Conservation (phyloP, 2,113 vertebrate genomes). For the Sinocyclocheilus maitianheensis region DNA sequence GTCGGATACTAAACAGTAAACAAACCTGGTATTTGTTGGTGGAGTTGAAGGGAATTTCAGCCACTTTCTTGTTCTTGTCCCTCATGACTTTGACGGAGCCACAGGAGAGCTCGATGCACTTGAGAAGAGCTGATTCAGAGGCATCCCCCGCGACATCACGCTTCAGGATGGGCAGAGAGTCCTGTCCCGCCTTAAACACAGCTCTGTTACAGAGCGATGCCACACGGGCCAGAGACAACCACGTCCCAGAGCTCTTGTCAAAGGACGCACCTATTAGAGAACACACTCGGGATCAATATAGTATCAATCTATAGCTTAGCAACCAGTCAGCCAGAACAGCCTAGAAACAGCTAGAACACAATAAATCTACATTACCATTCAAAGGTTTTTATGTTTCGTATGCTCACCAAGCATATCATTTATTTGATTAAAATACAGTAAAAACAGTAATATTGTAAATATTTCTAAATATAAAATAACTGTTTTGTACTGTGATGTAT, state of each 20-base stretch:
- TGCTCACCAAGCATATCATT: background rate
- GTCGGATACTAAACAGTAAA: background rate
- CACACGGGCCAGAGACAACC: slow-evolving; percentile 84
- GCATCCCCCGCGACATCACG: slow-evolving; percentile 85
- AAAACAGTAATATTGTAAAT: background rate
- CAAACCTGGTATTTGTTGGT: slow-evolving; percentile 81
- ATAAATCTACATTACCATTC: too few relatives aligned
- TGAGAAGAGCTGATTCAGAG: slow-evolving; percentile 88
- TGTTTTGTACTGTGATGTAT: too few relatives aligned
- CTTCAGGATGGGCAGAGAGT: slow-evolving; percentile 87
- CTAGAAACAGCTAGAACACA: too few relatives aligned
- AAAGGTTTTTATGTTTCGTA: too few relatives aligned
- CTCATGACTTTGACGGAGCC: slow-evolving; percentile 84
- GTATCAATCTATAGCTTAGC: background rate
- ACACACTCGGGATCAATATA: background rate
- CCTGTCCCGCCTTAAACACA: slow-evolving; percentile 88
- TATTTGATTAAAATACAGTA: background rate
- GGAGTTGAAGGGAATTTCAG: slow-evolving; percentile 90
- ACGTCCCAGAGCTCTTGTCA: slow-evolving; percentile 87
- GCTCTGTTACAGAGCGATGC: slow-evolving; percentile 89
- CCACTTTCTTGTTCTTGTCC: slow-evolving; percentile 90
- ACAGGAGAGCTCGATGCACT: slow-evolving; percentile 88
- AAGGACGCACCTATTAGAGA: slow-evolving; percentile 82
- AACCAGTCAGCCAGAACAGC: background rate
- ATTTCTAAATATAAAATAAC: background rate